Percentiles rank a stretch among this genome's conserved stretches.
Conservation (phyloP, 2,113 vertebrate species). For the Platichthys flesus region DNA sequence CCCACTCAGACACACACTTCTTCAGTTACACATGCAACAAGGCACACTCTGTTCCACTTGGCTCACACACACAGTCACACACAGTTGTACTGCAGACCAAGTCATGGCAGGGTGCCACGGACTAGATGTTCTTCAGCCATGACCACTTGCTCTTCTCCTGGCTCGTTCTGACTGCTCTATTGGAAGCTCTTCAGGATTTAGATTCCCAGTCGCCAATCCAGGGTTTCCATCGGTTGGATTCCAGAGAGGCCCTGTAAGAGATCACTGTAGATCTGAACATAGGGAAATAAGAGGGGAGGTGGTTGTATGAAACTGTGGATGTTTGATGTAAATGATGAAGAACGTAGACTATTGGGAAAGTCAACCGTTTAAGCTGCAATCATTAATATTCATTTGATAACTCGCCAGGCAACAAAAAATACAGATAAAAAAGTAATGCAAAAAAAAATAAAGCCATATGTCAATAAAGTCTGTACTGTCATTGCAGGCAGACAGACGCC, state of each 20-base stretch:
- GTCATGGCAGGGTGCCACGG: constrained; percentile 48
- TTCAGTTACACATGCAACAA: constrained; percentile 25
- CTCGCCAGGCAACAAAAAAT: too few species aligned
- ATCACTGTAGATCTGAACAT: background rate
- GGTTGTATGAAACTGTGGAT: background rate
- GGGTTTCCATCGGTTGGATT: background rate
- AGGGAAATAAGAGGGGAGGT: background rate
- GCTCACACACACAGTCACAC: background rate
- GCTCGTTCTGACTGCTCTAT: constrained; percentile 31
- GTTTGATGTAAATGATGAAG: too few species aligned
- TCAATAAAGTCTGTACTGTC: too few species aligned
- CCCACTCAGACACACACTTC: constrained; percentile 35
- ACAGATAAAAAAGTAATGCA: too few species aligned
- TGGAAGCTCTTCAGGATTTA: constrained; percentile 3
- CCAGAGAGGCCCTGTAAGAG: background rate
- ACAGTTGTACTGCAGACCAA: constrained; percentile 29
- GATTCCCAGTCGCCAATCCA: background rate
- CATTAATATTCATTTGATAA: too few species aligned
- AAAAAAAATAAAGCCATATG: too few species aligned
- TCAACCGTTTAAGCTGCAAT: too few species aligned
- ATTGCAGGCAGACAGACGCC: too few species aligned
- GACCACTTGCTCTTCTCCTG: constrained; percentile 41
- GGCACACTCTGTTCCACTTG: constrained; percentile 42
- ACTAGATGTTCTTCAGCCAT: constrained; percentile 50
- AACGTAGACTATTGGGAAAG: too few species aligned